These are phyloP conservation scores for Nineta flava DNA, from an alignment of 2,888 invertebrate genomes.

Conservation along the genomic window DNA sequence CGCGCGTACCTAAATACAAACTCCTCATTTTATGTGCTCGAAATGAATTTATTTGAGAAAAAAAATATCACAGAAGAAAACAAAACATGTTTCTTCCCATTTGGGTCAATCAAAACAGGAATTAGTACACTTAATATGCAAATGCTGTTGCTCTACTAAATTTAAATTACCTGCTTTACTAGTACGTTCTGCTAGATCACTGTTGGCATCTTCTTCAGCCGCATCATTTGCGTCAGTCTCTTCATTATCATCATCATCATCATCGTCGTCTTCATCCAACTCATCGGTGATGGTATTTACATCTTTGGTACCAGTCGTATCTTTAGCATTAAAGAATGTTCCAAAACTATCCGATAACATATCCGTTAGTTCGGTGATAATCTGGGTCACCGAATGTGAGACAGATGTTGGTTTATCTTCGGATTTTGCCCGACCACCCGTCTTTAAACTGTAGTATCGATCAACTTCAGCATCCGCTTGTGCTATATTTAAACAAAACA, in stretches of 20 bases:
- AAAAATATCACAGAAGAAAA: too few relatives aligned
- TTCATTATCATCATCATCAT: slow-evolving; percentile 4
- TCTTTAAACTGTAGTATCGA: slow-evolving; percentile 12
- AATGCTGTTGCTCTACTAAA: too few relatives aligned
- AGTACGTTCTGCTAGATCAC: slow-evolving; percentile 1
- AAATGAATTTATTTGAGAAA: too few relatives aligned
- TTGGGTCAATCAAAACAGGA: too few relatives aligned
- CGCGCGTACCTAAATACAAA: too few relatives aligned
- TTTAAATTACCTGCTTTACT: not conserved
- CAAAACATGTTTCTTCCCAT: too few relatives aligned
- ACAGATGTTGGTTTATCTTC: slow-evolving; percentile 14
- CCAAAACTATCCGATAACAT: slow-evolving; percentile 21
- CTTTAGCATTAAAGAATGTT: slow-evolving; percentile 16
- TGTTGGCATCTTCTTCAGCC: not conserved
- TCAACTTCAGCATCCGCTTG: slow-evolving; percentile 20
- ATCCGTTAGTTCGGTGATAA: slow-evolving; percentile 22
- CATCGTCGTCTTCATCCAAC: slow-evolving; percentile 15
- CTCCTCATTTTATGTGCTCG: too few relatives aligned
- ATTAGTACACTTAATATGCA: too few relatives aligned
- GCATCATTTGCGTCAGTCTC: not conserved
- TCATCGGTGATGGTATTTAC: slow-evolving; percentile 17
- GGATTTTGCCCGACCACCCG: slow-evolving; percentile 14
- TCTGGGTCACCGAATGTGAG: slow-evolving; percentile 19
- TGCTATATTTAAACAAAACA: slow-evolving; percentile 17
- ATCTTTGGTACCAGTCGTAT: slow-evolving; percentile 9